These are phyloP conservation scores for Drosophila algonquin DNA, from an alignment of 2,888 invertebrate genomes.

Conservation along the genomic window DNA sequence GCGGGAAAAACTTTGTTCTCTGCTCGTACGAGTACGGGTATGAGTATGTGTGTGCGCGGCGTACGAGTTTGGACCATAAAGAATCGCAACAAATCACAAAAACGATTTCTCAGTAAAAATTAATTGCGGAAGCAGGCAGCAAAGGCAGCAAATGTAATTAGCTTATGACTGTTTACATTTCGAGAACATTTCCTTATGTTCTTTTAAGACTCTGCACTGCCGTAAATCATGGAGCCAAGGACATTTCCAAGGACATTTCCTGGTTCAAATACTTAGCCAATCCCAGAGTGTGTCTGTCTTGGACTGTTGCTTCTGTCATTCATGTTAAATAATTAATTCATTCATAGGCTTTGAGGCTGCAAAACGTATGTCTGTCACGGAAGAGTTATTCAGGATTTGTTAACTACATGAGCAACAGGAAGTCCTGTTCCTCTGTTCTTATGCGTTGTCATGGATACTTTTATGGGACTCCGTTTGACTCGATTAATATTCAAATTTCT, in stretches of 20 bases:
- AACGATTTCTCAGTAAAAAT: constrained; percentile 17
- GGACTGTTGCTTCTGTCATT: background rate
- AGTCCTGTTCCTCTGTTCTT: background rate
- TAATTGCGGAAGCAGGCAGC: constrained; percentile 35
- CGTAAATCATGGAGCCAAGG: constrained; percentile 51
- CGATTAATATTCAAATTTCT: background rate
- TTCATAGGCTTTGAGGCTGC: background rate
- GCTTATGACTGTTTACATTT: constrained; percentile 35
- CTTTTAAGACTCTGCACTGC: constrained; percentile 26
- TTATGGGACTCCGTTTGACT: background rate
- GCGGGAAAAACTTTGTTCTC: constrained; percentile 26
- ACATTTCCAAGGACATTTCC: background rate
- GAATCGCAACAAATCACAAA: constrained; percentile 24
- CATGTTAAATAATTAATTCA: background rate
- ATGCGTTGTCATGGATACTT: background rate
- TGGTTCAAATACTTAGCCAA: background rate
- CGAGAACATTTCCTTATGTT: constrained; percentile 21
- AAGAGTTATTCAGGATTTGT: background rate
- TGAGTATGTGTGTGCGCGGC: constrained; percentile 4
- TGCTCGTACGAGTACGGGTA: background rate
- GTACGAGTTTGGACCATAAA: constrained; percentile 17
- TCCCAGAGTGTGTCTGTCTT: background rate
- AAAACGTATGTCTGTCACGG: background rate
- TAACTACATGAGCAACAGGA: background rate
- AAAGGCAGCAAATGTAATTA: constrained; percentile 59